These are phyloP conservation scores for Protonemura montana DNA, from an alignment of 2,888 invertebrate genomes.

Conservation along the genomic window DNA sequence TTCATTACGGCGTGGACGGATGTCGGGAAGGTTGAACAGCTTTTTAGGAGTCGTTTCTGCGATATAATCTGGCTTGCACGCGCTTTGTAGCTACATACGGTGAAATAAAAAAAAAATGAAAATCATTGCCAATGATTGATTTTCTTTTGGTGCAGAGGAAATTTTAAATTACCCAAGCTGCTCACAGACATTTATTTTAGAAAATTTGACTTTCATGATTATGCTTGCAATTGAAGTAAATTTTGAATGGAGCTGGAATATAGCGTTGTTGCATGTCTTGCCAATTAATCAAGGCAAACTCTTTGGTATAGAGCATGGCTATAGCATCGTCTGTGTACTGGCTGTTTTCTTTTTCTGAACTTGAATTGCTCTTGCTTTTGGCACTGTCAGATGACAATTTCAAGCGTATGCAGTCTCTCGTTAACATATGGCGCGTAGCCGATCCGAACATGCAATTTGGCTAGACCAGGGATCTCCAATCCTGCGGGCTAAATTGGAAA, in stretches of 20 bases:
- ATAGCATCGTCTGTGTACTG: not conserved
- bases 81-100: not conserved
- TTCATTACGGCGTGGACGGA: not conserved
- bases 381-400: conserved; percentile 1
- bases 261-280: not conserved
- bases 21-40: not conserved
- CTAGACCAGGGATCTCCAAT: not conserved
- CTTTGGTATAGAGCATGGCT: not conserved
- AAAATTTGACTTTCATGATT: conserved; percentile 3
- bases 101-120: not conserved
- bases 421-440: conserved; percentile 12
- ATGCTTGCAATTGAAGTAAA: not conserved
- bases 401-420: not conserved
- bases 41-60: not conserved
- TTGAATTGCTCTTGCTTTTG: not conserved
- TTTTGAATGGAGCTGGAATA: not conserved
- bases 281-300: not conserved
- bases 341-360: conserved; percentile 7
- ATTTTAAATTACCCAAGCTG: not conserved
- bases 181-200: not conserved
- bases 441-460: not conserved
- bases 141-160: not conserved
- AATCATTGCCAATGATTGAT: not conserved
- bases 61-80: not conserved
- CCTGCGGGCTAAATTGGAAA: not conserved